Conservation (phyloP, 1,140 invertebrate species). For the Hypothenemus hampei region DNA sequence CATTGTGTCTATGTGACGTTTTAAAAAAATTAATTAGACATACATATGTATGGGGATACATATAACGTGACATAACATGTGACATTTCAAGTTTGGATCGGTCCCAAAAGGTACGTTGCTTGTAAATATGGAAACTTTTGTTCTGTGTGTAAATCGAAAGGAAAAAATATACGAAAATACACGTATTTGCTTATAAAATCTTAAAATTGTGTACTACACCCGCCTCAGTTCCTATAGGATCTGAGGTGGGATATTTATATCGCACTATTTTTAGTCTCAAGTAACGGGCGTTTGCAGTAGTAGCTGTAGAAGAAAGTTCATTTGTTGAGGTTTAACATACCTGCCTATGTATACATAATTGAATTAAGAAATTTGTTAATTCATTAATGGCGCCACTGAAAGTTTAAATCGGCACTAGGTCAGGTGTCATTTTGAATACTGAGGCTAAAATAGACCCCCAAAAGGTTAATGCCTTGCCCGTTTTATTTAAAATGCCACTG, state of each 20-base stretch:
- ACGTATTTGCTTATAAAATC: conserved; percentile 14
- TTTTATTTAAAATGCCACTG: no score
- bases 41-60: no score
- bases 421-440: no score
- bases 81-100: not conserved
- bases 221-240: conserved; percentile 13
- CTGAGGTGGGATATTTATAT: conserved; percentile 15
- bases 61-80: not conserved
- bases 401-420: no score
- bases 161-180: conserved; percentile 5
- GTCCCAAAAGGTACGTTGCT: not conserved
- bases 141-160: no score
- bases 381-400: no score
- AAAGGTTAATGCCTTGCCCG: no score
- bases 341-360: conserved; percentile 3
- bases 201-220: conserved; percentile 7
- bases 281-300: conserved; percentile 4
- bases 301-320: conserved; percentile 15
- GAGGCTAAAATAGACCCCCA: no score
- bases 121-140: no score
- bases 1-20: no score
- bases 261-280: conserved; percentile 15
- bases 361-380: conserved; percentile 3
- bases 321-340: conserved; percentile 1
- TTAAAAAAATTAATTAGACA: no score